Conservation (phyloP, 2,797 vertebrate genomes). For the Bovichtus variegatus region DNA sequence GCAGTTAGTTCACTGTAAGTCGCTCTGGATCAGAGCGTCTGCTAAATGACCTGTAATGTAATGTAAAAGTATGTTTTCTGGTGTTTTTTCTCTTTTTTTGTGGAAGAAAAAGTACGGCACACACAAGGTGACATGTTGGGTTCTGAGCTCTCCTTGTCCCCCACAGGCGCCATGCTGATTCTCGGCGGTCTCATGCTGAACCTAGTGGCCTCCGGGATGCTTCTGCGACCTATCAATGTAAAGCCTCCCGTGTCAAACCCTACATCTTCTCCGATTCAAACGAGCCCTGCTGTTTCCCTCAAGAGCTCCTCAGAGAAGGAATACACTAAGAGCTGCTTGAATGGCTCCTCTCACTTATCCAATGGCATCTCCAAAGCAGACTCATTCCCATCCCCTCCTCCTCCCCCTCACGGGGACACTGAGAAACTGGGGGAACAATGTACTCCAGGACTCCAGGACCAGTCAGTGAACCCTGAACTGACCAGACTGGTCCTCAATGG, state of each 20-base stretch:
- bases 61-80: neutral
- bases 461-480: slow-evolving; percentile 71
- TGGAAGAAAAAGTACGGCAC: neutral
- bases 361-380: slow-evolving; percentile 81
- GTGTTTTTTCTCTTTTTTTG: neutral
- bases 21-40: too few relatives aligned
- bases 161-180: slow-evolving; percentile 91
- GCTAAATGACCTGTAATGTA: too few relatives aligned
- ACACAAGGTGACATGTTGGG: slow-evolving; percentile 1
- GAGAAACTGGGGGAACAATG: slow-evolving; percentile 60
- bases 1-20: too few relatives aligned
- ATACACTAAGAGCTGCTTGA: slow-evolving; percentile 74
- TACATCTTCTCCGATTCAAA: slow-evolving; percentile 71
- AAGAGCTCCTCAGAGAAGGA: slow-evolving; percentile 80
- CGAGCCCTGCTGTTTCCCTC: slow-evolving; percentile 70
- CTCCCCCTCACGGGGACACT: slow-evolving; percentile 52
- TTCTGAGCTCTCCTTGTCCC: slow-evolving; percentile 33
- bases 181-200: slow-evolving; percentile 93
- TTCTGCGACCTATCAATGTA: slow-evolving; percentile 86
- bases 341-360: slow-evolving; percentile 75
- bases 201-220: slow-evolving; percentile 93
- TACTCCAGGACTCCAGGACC: slow-evolving; percentile 54
- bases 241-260: slow-evolving; percentile 55
- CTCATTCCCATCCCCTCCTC: slow-evolving; percentile 58
- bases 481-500: slow-evolving; percentile 75